These are phyloP conservation scores for Agapostemon virescens DNA, from an alignment of 2,888 invertebrate genomes.

Conservation along the genomic window DNA sequence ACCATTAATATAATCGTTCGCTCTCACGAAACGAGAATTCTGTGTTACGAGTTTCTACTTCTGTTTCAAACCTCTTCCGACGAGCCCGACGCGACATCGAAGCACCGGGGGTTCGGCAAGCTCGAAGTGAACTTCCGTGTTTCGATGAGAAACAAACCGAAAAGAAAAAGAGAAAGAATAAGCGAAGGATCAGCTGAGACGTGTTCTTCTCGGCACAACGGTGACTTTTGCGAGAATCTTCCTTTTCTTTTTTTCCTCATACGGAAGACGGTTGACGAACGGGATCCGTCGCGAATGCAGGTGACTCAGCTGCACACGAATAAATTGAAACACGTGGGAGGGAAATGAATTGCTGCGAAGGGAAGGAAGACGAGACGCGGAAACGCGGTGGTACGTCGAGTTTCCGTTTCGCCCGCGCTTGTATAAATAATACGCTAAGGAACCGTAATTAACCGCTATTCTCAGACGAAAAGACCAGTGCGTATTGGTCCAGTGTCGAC, in stretches of 20 bases:
- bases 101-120: neutral
- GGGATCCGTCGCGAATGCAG: neutral
- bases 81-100: too few species aligned
- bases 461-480: constrained; percentile 16
- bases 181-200: neutral
- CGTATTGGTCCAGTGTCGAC: constrained; percentile 26
- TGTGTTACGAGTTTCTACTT: neutral
- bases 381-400: constrained; percentile 29
- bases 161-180: too few species aligned
- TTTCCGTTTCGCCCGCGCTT: constrained; percentile 47
- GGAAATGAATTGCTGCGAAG: neutral
- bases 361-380: neutral
- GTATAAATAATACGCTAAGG: constrained; percentile 51
- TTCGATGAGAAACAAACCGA: neutral
- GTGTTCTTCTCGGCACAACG: neutral
- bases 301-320: neutral
- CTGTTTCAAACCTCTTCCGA: neutral
- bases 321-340: neutral
- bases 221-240: neutral
- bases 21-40: neutral
- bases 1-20: neutral
- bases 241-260: too few species aligned
- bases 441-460: constrained; percentile 30
- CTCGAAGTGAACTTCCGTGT: neutral
- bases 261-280: neutral